These are phyloP conservation scores for Coenonympha arcania DNA, from an alignment of 2,888 invertebrate species.

Conservation along the genomic window DNA sequence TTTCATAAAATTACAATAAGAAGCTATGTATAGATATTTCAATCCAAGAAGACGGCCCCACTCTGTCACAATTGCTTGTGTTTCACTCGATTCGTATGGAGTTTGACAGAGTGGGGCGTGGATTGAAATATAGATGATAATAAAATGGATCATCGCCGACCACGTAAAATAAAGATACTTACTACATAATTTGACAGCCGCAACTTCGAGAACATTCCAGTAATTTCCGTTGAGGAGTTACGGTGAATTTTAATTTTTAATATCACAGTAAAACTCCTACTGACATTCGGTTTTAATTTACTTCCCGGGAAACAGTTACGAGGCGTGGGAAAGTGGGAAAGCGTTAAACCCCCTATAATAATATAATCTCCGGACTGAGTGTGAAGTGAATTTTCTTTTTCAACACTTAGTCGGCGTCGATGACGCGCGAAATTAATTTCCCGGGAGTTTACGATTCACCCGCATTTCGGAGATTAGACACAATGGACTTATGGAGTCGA, in stretches of 20 bases:
- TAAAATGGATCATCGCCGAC: background rate
- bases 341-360: constrained; percentile 14
- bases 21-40: no score
- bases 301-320: constrained; percentile 19
- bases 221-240: constrained; percentile 22
- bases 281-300: constrained; percentile 26
- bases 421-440: constrained; percentile 34
- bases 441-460: constrained; percentile 25
- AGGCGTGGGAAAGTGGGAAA: constrained; percentile 2
- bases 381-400: constrained; percentile 18
- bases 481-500: constrained; percentile 6
- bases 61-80: no score
- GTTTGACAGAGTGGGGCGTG: no score
- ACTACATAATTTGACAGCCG: constrained; percentile 8
- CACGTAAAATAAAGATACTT: background rate
- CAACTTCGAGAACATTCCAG: constrained; percentile 16
- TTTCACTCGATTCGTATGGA: no score
- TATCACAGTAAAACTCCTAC: constrained; percentile 25
- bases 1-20: no score
- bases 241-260: constrained; percentile 25
- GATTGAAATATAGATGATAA: no score
- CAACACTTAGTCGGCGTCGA: constrained; percentile 20
- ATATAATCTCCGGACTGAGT: constrained; percentile 11
- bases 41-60: no score
- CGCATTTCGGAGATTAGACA: constrained; percentile 24